A percentile compares a stretch with the other conserved stretches of the same genome.
Evolutionary conservation across 1,140 invertebrate genomes (phyloP).

Genomic region (Ooceraea biroi): DNA sequence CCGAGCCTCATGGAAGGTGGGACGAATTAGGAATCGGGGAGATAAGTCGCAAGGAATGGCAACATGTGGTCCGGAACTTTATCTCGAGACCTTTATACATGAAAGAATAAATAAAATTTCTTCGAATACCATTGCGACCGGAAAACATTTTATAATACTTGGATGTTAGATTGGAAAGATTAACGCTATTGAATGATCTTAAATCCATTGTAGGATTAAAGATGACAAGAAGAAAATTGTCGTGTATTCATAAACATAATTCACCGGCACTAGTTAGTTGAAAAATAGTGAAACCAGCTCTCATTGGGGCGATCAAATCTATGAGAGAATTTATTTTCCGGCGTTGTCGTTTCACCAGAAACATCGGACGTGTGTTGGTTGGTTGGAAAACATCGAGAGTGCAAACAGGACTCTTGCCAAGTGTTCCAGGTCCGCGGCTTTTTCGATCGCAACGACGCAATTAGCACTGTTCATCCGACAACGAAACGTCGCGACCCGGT

Average conservation of each 20-base stretch:
- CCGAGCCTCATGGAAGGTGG: not conserved
- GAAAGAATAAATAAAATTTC: not conserved
- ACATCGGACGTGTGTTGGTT: constrained; percentile 10
- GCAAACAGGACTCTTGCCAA: constrained; percentile 66
- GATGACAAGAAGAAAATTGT: not conserved
- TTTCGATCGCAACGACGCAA: constrained; percentile 60
- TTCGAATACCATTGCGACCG: not conserved
- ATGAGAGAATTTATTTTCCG: not conserved
- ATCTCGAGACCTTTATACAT: not conserved
- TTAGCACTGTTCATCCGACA: constrained; percentile 58
- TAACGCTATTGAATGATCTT: not conserved
- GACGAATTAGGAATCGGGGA: not conserved
- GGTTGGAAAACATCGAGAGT: constrained; percentile 59
- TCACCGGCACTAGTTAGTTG: not conserved
- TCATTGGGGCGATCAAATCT: not conserved
- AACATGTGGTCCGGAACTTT: not conserved
- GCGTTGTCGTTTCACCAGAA: constrained; percentile 2
- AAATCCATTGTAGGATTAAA: not conserved
- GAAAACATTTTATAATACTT: too few relatives aligned
- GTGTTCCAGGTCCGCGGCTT: constrained; percentile 39
- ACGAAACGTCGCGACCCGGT: constrained; percentile 31
- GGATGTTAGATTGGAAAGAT: not conserved
- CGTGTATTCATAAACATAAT: not conserved
- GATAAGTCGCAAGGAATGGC: not conserved
- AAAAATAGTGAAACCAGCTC: not conserved